phyloP scores from a whole-genome alignment of 2,797 vertebrate genomes.

The Halcyon smyrnensis region DNA sequence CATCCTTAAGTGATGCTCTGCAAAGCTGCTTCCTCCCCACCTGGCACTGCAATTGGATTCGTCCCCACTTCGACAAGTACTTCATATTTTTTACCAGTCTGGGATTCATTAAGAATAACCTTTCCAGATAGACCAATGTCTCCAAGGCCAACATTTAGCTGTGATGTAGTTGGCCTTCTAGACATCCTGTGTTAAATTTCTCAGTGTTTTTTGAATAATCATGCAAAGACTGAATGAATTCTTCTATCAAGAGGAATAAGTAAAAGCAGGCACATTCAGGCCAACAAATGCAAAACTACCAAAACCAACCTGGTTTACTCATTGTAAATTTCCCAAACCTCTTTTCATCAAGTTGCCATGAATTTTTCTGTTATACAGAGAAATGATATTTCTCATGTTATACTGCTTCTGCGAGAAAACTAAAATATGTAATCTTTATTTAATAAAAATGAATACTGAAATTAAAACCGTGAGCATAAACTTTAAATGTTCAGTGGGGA shows the following conservation, averaged over 20 bases:
- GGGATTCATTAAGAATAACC: neutral
- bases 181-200: neutral
- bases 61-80: neutral
- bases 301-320: neutral
- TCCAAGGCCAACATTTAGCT: neutral
- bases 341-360: constrained; percentile 10
- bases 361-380: neutral
- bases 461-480: constrained; percentile 57
- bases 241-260: neutral
- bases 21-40: neutral
- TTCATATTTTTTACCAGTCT: neutral
- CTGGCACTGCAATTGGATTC: neutral
- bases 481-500: constrained; percentile 24
- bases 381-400: no score
- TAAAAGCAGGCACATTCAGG: neutral
- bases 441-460: constrained; percentile 48
- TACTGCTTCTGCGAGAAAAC: constrained; percentile 10
- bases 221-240: neutral
- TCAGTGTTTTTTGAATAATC: neutral
- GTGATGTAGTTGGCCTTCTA: neutral
- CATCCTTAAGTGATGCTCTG: neutral
- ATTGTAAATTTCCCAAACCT: constrained; percentile 22
- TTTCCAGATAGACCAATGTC: neutral
- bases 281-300: neutral
- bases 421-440: constrained; percentile 4